phyloP scores from a whole-genome alignment of 2,113 vertebrate species.

The Pomatorhinus ruficollis region DNA sequence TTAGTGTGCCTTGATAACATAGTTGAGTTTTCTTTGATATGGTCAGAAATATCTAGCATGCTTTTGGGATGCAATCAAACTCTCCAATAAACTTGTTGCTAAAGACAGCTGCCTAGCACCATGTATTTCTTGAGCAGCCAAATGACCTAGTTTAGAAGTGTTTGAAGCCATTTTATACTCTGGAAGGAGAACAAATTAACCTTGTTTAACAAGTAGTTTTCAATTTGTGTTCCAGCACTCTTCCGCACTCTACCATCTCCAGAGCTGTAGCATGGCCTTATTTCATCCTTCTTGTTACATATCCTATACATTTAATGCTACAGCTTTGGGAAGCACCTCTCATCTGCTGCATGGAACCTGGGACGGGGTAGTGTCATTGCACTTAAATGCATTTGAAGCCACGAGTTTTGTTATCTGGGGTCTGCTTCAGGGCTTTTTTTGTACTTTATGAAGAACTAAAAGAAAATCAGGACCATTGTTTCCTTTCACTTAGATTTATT shows the following conservation, averaged over 20 bases:
- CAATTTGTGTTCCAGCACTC: constrained; percentile 64
- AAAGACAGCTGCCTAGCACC: constrained; percentile 48
- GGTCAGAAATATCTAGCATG: constrained; percentile 71
- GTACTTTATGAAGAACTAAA: background rate
- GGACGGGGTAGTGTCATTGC: background rate
- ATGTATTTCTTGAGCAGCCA: constrained; percentile 58
- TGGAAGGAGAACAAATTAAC: constrained; percentile 70
- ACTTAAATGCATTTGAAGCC: background rate
- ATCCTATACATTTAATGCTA: background rate
- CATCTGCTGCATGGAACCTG: background rate
- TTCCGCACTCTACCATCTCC: background rate
- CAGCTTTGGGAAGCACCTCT: background rate
- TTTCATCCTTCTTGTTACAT: background rate
- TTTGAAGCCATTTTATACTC: constrained; percentile 71
- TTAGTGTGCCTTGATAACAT: constrained; percentile 70
- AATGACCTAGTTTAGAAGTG: constrained; percentile 70
- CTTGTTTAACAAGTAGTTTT: constrained; percentile 72
- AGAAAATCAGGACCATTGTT: background rate
- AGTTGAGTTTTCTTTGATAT: constrained; percentile 74
- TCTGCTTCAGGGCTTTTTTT: background rate
- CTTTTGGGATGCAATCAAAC: constrained; percentile 68
- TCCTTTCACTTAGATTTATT: background rate
- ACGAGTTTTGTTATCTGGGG: background rate
- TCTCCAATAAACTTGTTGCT: constrained; percentile 62
- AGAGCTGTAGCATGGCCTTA: background rate